Conservation (phyloP, 2,888 invertebrate species). For the Microctonus aethiopoides region DNA sequence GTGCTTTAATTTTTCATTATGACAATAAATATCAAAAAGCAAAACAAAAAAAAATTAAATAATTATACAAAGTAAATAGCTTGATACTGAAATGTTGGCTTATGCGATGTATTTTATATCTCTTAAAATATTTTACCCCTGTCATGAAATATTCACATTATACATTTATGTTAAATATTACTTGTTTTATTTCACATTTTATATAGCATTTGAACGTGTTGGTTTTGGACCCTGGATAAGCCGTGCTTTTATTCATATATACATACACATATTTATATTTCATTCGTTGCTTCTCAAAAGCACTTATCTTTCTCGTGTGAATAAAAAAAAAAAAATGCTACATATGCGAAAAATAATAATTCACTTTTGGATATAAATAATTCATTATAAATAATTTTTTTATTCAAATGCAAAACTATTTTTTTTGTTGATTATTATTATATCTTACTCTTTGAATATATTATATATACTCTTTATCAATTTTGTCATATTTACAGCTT, state of each 20-base stretch:
- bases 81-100: slow-evolving; percentile 56
- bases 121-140: slow-evolving; percentile 48
- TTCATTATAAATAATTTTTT: slow-evolving; percentile 34
- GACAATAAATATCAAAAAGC: neutral
- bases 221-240: slow-evolving; percentile 41
- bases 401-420: slow-evolving; percentile 1
- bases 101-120: slow-evolving; percentile 59
- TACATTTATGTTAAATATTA: slow-evolving; percentile 11
- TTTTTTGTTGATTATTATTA: slow-evolving; percentile 34
- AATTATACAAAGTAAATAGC: slow-evolving; percentile 34
- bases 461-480: neutral
- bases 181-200: slow-evolving; percentile 17
- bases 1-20: slow-evolving; percentile 5
- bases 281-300: slow-evolving; percentile 22
- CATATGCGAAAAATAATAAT: slow-evolving; percentile 38
- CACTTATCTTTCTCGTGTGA: slow-evolving; percentile 32
- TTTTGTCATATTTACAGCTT: neutral
- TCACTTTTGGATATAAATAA: slow-evolving; percentile 41
- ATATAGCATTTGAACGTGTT: slow-evolving; percentile 42
- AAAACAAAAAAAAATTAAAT: slow-evolving; percentile 28
- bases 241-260: slow-evolving; percentile 41
- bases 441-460: neutral
- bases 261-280: slow-evolving; percentile 25
- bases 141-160: slow-evolving; percentile 51
- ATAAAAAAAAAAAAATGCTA: slow-evolving; percentile 23